These are phyloP conservation scores for Gymnodraco acuticeps DNA, from an alignment of 2,797 vertebrate species.

Conservation along the genomic window DNA sequence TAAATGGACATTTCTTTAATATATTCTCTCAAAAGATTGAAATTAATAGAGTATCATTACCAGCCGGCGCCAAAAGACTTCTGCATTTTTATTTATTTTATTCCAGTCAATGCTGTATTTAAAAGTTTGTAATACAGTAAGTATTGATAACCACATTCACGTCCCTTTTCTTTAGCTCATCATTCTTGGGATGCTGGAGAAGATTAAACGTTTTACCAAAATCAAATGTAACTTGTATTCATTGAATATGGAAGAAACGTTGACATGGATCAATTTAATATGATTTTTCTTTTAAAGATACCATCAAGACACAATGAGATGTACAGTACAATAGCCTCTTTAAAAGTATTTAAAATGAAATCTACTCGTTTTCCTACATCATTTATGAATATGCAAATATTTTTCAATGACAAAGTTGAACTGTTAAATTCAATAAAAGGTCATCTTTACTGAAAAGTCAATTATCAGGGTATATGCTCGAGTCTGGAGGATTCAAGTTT, in stretches of 20 bases:
- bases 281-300: neutral
- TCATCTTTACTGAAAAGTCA: neutral
- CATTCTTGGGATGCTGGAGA: neutral
- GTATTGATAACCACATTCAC: neutral
- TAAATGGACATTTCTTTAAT: neutral
- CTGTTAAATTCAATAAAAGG: neutral
- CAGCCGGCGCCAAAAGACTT: neutral
- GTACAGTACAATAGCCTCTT: neutral
- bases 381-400: neutral
- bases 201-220: neutral
- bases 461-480: neutral
- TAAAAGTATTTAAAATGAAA: neutral
- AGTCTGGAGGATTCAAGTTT: neutral
- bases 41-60: neutral
- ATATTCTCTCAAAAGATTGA: neutral
- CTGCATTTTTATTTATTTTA: neutral
- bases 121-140: neutral
- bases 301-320: neutral
- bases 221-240: neutral
- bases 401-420: neutral
- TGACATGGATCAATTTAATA: neutral
- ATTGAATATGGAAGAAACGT: neutral
- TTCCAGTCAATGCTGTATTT: neutral
- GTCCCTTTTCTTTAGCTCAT: neutral
- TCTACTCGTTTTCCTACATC: neutral